Percentiles rank a stretch among this genome's conserved stretches.
Conservation (phyloP, 2,797 vertebrate species). For the Enteromius paludinosus region DNA sequence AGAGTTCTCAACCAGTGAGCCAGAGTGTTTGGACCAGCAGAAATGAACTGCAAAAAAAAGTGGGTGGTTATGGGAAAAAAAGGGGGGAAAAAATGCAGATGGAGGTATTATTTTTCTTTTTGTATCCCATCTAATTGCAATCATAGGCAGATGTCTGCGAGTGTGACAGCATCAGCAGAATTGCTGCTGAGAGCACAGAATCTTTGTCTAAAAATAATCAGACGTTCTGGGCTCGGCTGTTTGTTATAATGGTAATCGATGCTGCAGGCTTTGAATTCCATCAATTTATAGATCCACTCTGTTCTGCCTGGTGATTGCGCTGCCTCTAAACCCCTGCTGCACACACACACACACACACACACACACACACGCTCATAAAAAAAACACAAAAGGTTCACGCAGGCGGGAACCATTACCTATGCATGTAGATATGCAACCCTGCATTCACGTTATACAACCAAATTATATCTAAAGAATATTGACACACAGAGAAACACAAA, state of each 20-base stretch:
- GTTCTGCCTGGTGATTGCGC: slow-evolving; percentile 97
- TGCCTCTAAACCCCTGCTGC: slow-evolving; percentile 78
- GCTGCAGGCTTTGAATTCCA: slow-evolving; percentile 99
- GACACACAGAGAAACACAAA: slow-evolving; percentile 16
- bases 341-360: slow-evolving; percentile 55
- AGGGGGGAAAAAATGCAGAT: slow-evolving; percentile 81
- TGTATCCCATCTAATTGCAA: slow-evolving; percentile 99
- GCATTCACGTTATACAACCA: slow-evolving; percentile 35
- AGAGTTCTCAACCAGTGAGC: slow-evolving; percentile 37
- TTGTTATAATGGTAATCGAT: slow-evolving; percentile 99
- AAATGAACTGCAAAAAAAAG: slow-evolving; percentile 44
- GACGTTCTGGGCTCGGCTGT: slow-evolving; percentile 97
- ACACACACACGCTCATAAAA: slow-evolving; percentile 52
- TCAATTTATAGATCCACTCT: slow-evolving; percentile 99
- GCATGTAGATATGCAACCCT: slow-evolving; percentile 31
- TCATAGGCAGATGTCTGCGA: slow-evolving; percentile 99
- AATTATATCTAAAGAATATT: slow-evolving; percentile 3
- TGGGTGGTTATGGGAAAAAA: slow-evolving; percentile 27
- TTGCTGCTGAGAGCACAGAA: slow-evolving; percentile 99
- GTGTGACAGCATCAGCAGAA: slow-evolving; percentile 99
- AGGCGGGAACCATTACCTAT: slow-evolving; percentile 39
- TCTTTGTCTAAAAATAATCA: slow-evolving; percentile 99
- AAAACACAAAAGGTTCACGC: slow-evolving; percentile 57
- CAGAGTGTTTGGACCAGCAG: slow-evolving; percentile 52
- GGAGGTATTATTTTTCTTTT: slow-evolving; percentile 93